Percentiles rank a stretch among this genome's conserved stretches.
Conservation (phyloP, 1,140 invertebrate genomes). For the Sipha flava region DNA sequence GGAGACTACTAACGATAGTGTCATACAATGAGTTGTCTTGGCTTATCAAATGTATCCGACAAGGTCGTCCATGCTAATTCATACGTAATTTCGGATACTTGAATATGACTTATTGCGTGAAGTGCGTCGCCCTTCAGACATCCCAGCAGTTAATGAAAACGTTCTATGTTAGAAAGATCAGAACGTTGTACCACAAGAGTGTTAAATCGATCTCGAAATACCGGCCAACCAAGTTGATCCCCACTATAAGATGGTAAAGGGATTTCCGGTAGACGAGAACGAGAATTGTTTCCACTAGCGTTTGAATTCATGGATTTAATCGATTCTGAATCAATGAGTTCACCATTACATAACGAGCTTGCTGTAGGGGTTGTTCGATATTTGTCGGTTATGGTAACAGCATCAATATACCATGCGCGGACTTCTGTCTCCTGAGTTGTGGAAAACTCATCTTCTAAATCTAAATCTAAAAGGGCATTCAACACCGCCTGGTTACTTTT, state of each 20-base stretch:
- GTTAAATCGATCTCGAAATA: background rate
- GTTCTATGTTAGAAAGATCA: background rate
- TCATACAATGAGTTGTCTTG: background rate
- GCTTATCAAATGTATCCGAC: background rate
- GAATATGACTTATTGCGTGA: background rate
- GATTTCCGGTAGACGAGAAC: background rate
- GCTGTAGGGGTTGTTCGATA: too few relatives aligned
- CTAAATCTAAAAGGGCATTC: background rate
- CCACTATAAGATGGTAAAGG: background rate
- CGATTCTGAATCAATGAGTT: too few relatives aligned
- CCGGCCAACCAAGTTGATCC: background rate
- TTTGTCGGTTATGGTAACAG: too few relatives aligned
- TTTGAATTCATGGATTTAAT: too few relatives aligned
- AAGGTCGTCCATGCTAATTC: background rate
- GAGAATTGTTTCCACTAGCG: background rate
- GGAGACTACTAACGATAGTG: too few relatives aligned
- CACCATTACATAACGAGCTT: too few relatives aligned
- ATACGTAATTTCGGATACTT: background rate
- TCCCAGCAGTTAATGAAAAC: background rate
- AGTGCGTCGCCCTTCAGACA: background rate
- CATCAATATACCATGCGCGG: background rate
- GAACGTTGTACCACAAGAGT: background rate
- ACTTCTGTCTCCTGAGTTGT: background rate
- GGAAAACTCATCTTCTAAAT: background rate
- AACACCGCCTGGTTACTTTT: background rate